phyloP scores from a whole-genome alignment of 2,888 invertebrate species.

The Ichneumoninae sp. region DNA sequence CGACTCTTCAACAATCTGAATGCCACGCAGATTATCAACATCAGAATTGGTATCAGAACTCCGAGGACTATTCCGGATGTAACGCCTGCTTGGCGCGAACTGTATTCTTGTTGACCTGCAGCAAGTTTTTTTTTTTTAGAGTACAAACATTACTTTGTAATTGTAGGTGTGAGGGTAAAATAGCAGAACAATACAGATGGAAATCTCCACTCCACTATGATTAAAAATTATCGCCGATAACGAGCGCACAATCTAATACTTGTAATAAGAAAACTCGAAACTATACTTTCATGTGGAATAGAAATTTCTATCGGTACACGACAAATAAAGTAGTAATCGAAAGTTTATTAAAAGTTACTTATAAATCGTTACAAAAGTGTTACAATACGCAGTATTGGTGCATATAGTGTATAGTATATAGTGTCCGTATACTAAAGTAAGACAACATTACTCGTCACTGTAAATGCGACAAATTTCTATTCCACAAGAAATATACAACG shows the following conservation, averaged over 20 bases:
- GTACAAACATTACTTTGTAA: background rate
- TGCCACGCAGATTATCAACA: conserved; percentile 89
- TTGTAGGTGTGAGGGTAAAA: conserved; percentile 70
- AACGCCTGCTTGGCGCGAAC: conserved; percentile 90
- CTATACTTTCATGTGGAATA: conserved; percentile 82
- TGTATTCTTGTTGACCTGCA: conserved; percentile 92
- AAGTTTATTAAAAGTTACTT: conserved; percentile 64
- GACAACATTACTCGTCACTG: conserved; percentile 25
- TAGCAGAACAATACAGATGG: conserved; percentile 76
- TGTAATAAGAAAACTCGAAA: conserved; percentile 33
- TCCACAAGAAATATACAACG: conserved; percentile 76
- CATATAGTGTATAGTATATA: conserved; percentile 43
- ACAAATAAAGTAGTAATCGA: conserved; percentile 59
- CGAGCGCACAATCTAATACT: conserved; percentile 29
- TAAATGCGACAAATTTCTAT: conserved; percentile 75
- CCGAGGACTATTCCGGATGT: conserved; percentile 92
- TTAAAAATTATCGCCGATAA: conserved; percentile 42
- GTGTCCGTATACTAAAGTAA: conserved; percentile 35
- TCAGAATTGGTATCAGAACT: conserved; percentile 90
- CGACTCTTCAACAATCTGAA: conserved; percentile 87
- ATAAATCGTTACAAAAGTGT: conserved; percentile 63
- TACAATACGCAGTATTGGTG: conserved; percentile 54
- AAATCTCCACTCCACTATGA: conserved; percentile 85
- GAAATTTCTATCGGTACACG: conserved; percentile 81
- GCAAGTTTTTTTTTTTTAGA: background rate